These are phyloP conservation scores for Amphiprion ocellaris DNA, from an alignment of 2,113 vertebrate species.

Conservation along the genomic window DNA sequence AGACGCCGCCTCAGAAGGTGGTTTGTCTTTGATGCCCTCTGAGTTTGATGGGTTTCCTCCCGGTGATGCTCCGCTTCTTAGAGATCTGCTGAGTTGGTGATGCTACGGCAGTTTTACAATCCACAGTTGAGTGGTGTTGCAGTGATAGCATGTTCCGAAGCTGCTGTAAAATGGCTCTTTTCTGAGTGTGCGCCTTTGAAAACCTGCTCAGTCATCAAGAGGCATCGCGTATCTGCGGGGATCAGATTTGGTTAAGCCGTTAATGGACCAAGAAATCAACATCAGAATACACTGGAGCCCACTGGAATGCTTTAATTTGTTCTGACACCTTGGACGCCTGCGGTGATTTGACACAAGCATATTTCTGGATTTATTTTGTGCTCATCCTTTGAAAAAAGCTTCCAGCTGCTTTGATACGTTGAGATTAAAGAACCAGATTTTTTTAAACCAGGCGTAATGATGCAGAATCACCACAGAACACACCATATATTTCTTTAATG, in stretches of 20 bases:
- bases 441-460: not conserved
- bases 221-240: conserved; percentile 9
- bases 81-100: conserved; percentile 22
- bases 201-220: conserved; percentile 6
- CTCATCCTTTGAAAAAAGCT: not conserved
- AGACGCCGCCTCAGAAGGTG: not conserved
- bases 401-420: not conserved
- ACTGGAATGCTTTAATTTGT: conserved; percentile 18
- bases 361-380: not conserved
- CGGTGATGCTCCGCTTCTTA: conserved; percentile 20
- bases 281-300: conserved; percentile 25
- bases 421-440: not conserved
- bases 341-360: conserved; percentile 9
- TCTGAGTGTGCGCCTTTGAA: conserved; percentile 1
- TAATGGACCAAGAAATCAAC: conserved; percentile 52
- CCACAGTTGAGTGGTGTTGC: not conserved
- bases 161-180: not conserved
- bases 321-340: not conserved
- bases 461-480: not conserved
- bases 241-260: conserved; percentile 53
- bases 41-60: conserved; percentile 8
- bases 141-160: not conserved
- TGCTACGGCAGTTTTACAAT: not conserved
- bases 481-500: not conserved
- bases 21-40: not conserved